These are phyloP conservation scores for Craniophora ligustri DNA, from an alignment of 2,888 invertebrate genomes.

Conservation along the genomic window DNA sequence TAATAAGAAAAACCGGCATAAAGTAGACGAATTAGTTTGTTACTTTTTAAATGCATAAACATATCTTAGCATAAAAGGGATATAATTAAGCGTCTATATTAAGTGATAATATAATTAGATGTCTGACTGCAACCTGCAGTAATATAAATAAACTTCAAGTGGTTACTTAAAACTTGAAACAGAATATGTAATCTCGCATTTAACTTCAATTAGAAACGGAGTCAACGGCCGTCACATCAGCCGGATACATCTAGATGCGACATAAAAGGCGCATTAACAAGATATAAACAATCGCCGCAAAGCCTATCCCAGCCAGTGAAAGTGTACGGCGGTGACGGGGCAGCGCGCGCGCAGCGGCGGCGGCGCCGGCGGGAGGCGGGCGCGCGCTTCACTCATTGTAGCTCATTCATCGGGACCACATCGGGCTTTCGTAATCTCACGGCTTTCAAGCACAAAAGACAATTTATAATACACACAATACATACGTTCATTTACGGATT, in stretches of 20 bases:
- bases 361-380: constrained; percentile 23
- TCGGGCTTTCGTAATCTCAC: constrained; percentile 44
- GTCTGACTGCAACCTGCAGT: constrained; percentile 11
- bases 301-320: constrained; percentile 60
- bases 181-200: constrained; percentile 47
- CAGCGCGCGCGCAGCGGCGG: no score
- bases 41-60: no score
- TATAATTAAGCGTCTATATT: no score
- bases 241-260: constrained; percentile 76
- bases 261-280: constrained; percentile 70
- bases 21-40: no score
- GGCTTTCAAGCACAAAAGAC: constrained; percentile 44
- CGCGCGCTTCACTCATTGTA: constrained; percentile 37
- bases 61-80: no score
- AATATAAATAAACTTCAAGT: constrained; percentile 46
- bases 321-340: constrained; percentile 51
- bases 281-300: constrained; percentile 61
- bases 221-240: constrained; percentile 76
- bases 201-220: constrained; percentile 69
- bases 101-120: no score
- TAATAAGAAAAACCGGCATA: no score
- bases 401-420: constrained; percentile 47
- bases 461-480: constrained; percentile 24
- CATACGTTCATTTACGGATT: constrained; percentile 13
- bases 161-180: constrained; percentile 50